Base-by-base conservation (phyloP, 2,797 vertebrate species). In the Microctenopoma stevenorrisi region DNA sequence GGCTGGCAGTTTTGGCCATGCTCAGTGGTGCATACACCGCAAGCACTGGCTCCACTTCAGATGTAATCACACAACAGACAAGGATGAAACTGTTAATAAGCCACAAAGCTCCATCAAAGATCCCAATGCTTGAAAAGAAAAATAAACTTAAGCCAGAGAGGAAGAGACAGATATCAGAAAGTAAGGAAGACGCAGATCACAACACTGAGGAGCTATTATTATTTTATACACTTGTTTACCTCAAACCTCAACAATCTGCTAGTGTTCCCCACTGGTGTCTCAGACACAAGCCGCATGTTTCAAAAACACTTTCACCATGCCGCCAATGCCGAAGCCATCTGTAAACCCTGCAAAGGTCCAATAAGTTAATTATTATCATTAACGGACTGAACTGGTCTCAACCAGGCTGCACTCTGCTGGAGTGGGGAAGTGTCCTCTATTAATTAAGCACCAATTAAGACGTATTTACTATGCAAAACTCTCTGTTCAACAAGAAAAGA, bases 41-140 rank as follows among this genome's bases (percentile, higher is more conserved):
- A 67, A 46, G 42, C 37, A 42, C 65, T 76, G 71, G 76, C 76
- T 79, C 28, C 37, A 64, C 63, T 76, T 83, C 72, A 69, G 60
- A 81, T 68, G 48, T 46, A 42, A 64, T 79, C 53, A 68, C 35
- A 76, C 62, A 76, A 65, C 66, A 74, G 53, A 78, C 58, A 46
- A 22, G 35, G 60, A 80, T 76, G 72, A 78, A 68, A 73, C 51
- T 15, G 52, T 49, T 64, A 69, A 80, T 80, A 74, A 67, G 56
- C 68, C 66, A 53, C 53, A 74, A 74, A 38, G 64, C 57, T 62
- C 10, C 37, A 59, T 65, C 62, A 66, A 72, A 40, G 26, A 64
- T 25, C 12, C 37, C 64, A 74, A 78, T 14, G 12, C 60, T 62
- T 4, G 47, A 55, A 43, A 51, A 73, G 40, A 74, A 59, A 12